Percentiles rank a stretch among this genome's conserved stretches.
phyloP scores from a whole-genome alignment of 2,888 invertebrate species.

The Drosophila longiperda region DNA sequence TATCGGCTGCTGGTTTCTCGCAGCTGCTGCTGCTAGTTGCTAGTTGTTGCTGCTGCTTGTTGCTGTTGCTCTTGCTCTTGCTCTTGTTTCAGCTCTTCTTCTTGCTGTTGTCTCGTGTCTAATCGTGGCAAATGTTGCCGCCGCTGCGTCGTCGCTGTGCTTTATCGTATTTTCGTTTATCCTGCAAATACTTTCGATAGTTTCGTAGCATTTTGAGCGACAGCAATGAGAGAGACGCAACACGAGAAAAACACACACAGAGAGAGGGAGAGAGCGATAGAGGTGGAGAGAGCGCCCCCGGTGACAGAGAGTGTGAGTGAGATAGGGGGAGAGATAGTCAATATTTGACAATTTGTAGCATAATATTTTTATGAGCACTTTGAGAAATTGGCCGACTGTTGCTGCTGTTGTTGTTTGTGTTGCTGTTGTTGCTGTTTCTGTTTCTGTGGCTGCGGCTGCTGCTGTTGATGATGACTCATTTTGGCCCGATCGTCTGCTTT shows the following conservation, averaged over 20 bases:
- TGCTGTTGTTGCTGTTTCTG: conserved; percentile 36
- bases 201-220: conserved; percentile 82
- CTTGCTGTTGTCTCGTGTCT: conserved; percentile 36
- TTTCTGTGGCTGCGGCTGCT: conserved; percentile 45
- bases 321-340: conserved; percentile 36
- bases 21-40: conserved; percentile 28
- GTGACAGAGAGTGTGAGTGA: conserved; percentile 18
- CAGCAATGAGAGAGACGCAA: conserved; percentile 45
- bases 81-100: conserved; percentile 22
- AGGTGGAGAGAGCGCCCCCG: conserved; percentile 14
- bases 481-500: conserved; percentile 53
- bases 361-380: conserved; percentile 67
- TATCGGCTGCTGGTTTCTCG: conserved; percentile 27
- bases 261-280: conserved; percentile 18
- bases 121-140: conserved; percentile 69
- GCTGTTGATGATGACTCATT: conserved; percentile 59
- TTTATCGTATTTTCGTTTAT: conserved; percentile 81
- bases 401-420: conserved; percentile 25
- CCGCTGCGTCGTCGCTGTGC: conserved; percentile 76
- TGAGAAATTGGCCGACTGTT: conserved; percentile 45
- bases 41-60: conserved; percentile 15
- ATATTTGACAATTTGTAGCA: conserved; percentile 59
- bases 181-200: conserved; percentile 81
- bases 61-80: conserved; percentile 30
- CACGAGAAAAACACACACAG: conserved; percentile 16